A percentile compares a stretch with the other conserved stretches of the same genome.
Conservation (phyloP, 1,140 invertebrate species). For the Drosophila navojoa region DNA sequence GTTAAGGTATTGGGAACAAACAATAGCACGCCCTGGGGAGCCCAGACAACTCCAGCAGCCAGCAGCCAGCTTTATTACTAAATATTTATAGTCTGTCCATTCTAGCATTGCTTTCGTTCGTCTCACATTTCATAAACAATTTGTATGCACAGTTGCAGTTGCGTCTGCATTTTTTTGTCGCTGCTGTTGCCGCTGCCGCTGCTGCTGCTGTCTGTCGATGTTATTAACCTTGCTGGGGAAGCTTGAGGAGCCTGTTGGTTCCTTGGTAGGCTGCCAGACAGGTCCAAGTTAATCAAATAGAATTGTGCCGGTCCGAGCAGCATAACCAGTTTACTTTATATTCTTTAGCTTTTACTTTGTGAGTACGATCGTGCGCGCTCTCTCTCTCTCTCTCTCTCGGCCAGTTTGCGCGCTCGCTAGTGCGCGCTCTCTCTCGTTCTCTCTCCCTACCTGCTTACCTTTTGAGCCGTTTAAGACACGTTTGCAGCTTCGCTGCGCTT, state of each 20-base stretch:
- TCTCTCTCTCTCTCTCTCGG: conserved; percentile 22
- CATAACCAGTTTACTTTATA: conserved; percentile 62
- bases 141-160: conserved; percentile 54
- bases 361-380: neutral
- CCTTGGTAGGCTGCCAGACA: conserved; percentile 41
- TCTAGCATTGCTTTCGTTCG: conserved; percentile 20
- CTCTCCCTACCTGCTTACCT: conserved; percentile 31
- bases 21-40: conserved; percentile 31
- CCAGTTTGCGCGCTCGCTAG: neutral
- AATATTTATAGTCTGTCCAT: conserved; percentile 12
- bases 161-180: conserved; percentile 37
- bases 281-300: conserved; percentile 41
- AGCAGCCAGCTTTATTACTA: conserved; percentile 1
- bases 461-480: conserved; percentile 63
- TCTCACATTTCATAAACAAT: conserved; percentile 48
- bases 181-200: neutral
- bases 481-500: conserved; percentile 65
- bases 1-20: conserved; percentile 25
- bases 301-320: conserved; percentile 49
- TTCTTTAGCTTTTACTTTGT: conserved; percentile 60
- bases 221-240: conserved; percentile 61
- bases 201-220: conserved; percentile 19
- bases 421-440: conserved; percentile 12
- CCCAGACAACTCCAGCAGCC: conserved; percentile 5
- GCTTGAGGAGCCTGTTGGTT: conserved; percentile 36